Evolutionary conservation across 35 echinoderm and acorn worm genomes (phyloP), one percentile per base, ranked within the genome.

Genomic region (Ophioderma brevispina): DNA sequence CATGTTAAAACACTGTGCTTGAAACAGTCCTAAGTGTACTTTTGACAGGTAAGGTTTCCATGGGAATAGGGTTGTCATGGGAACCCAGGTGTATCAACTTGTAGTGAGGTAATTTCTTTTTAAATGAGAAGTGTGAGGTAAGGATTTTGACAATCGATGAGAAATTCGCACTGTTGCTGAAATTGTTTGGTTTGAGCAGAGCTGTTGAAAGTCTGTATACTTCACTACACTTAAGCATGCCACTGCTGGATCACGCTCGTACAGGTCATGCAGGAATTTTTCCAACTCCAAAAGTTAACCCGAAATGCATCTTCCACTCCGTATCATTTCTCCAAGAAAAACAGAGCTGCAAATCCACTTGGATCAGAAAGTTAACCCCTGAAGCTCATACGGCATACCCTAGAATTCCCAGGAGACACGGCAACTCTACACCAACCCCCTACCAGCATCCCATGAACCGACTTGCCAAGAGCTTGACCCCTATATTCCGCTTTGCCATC

Each of bases 51-150:
- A 70, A 15, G 59, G 59, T 70, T 13, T 13, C 59, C 59, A 70
- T 70, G 59, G 59, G 59, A 70, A 70, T 70, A 70, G 10, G 10
- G 23, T 70, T 70, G 59, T 25, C 59, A 70, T 70, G 23, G 59
- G 1, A 70, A 70, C 59, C 10, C 59, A 70, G 59, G 59, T 70
- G 59, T 70, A 70, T 70, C 59, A 70, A 70, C 59, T 70, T 70
- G 59, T 70, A 70, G 59, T 25, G 10, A 70, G 59, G 59, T 70
- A 70, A 70, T 70, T 70, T 70, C 59, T 25, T 70, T 70, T 70
- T 70, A 70, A 70, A 3, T 15, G 17, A 70, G 59, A 70, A 70
- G 59, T 70, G 59, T 30, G 59, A 70, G 59, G 1, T 25, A 70
- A 70, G 28, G 23, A 70, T 70, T 70, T 70, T 70, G 59, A 6